These are phyloP conservation scores for Peromyscus polionotus DNA, from an alignment of 2,113 vertebrate species.

Conservation along the genomic window DNA sequence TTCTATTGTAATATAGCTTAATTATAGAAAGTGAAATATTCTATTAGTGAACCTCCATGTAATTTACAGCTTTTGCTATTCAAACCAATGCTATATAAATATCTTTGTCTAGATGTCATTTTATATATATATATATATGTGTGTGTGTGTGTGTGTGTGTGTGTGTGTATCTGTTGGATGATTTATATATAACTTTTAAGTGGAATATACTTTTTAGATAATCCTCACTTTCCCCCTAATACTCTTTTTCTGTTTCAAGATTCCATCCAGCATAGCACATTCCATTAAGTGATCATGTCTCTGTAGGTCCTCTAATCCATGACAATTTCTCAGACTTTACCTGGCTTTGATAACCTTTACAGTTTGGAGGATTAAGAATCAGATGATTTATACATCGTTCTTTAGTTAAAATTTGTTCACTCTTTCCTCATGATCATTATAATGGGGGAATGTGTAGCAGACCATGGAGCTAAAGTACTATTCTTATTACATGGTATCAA, in stretches of 20 bases:
- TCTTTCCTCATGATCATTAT: constrained; percentile 52
- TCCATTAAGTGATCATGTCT: constrained; percentile 27
- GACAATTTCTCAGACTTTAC: constrained; percentile 48
- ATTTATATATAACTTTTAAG: not conserved
- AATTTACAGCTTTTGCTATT: not conserved
- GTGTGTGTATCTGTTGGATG: not conserved
- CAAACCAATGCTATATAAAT: constrained; percentile 18
- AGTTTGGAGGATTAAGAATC: constrained; percentile 31
- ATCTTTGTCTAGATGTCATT: not conserved
- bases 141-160: too few relatives aligned
- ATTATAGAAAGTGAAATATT: not conserved
- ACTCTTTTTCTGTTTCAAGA: constrained; percentile 11
- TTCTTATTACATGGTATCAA: constrained; percentile 12
- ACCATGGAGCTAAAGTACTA: not conserved
- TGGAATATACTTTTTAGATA: constrained; percentile 9
- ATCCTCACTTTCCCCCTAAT: not conserved
- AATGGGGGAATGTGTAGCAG: not conserved
- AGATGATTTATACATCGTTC: constrained; percentile 9
- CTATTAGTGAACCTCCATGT: not conserved
- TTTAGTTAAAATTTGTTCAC: constrained; percentile 13
- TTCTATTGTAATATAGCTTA: constrained; percentile 12
- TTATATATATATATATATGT: not conserved
- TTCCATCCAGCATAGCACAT: not conserved
- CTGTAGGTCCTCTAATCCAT: constrained; percentile 7
- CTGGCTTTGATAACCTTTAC: constrained; percentile 51